Percentiles rank a stretch among this genome's conserved stretches.
Evolutionary conservation across 2,888 invertebrate species (phyloP).

Genomic region (Portevinia maculata): DNA sequence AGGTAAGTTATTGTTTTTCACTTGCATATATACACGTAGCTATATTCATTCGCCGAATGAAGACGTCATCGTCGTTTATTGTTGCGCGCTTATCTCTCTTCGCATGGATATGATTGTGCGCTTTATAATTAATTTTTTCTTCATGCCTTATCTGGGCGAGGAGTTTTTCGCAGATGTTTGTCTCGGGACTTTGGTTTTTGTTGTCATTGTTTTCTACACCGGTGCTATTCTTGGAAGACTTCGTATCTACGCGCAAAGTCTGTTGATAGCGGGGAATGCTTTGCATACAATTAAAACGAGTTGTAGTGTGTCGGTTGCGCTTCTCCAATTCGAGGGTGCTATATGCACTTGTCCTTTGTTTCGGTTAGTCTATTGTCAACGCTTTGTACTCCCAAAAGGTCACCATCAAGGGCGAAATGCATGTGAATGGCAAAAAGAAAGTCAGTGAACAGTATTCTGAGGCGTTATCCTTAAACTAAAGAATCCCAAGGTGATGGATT

Average conservation of each 20-base stretch:
- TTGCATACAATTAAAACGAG: constrained; percentile 1
- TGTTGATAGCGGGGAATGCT: constrained; percentile 12
- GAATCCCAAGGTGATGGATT: background rate
- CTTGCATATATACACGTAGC: background rate
- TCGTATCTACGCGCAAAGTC: constrained; percentile 2
- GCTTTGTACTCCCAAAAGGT: constrained; percentile 45
- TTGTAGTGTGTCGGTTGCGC: constrained; percentile 11
- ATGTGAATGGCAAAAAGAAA: constrained; percentile 8
- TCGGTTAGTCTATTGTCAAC: constrained; percentile 37
- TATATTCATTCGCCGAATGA: background rate
- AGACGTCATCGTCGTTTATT: constrained; percentile 5
- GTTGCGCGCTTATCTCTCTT: constrained; percentile 21
- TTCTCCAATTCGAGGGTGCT: constrained; percentile 22
- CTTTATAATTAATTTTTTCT: constrained; percentile 45
- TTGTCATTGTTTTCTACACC: constrained; percentile 7
- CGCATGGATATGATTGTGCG: constrained; percentile 16
- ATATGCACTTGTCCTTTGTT: constrained; percentile 56
- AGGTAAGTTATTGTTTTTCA: constrained; percentile 83
- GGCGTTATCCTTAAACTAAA: constrained; percentile 1
- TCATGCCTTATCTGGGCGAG: constrained; percentile 51
- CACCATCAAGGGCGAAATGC: constrained; percentile 46
- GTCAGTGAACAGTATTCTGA: constrained; percentile 1
- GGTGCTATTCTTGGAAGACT: constrained; percentile 43
- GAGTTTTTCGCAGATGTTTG: constrained; percentile 53
- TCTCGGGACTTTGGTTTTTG: constrained; percentile 14